These are phyloP conservation scores for Drosophila ficusphila DNA, from an alignment of 1,140 invertebrate genomes.

Conservation along the genomic window DNA sequence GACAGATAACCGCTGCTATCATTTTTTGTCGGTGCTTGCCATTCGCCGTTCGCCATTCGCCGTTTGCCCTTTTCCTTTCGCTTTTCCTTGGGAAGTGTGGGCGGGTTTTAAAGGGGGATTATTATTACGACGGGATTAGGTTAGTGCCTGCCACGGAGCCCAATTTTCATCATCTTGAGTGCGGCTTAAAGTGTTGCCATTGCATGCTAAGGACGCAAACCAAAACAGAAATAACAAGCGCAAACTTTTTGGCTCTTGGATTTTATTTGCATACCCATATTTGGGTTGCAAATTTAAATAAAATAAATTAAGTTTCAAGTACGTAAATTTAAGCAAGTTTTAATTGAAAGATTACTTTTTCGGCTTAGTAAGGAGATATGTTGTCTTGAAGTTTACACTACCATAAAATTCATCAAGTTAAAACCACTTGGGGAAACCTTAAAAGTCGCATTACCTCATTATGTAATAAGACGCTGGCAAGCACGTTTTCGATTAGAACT, in stretches of 20 bases:
- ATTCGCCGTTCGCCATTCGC: slow-evolving; percentile 16
- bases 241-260: not conserved
- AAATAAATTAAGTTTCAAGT: slow-evolving; percentile 2
- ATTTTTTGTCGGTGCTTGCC: slow-evolving; percentile 8
- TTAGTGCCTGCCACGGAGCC: slow-evolving; percentile 19
- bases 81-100: slow-evolving; percentile 2
- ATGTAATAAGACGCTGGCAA: slow-evolving; percentile 3
- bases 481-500: slow-evolving; percentile 31
- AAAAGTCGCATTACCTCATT: slow-evolving; percentile 17
- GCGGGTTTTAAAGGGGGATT: slow-evolving; percentile 9
- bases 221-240: slow-evolving; percentile 3
- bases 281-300: not conserved
- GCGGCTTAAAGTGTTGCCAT: slow-evolving; percentile 30
- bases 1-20: slow-evolving; percentile 63
- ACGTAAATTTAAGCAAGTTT: too few species aligned
- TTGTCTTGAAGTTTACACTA: not conserved
- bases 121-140: slow-evolving; percentile 36
- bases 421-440: slow-evolving; percentile 15
- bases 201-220: not conserved
- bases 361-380: not conserved
- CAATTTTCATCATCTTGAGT: slow-evolving; percentile 47
- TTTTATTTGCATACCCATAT: slow-evolving; percentile 8
- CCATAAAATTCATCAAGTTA: not conserved
- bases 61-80: slow-evolving; percentile 30
- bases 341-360: not conserved